Evolutionary conservation across 1,140 invertebrate species (phyloP).

Genomic region (Brachystomella parvula): DNA sequence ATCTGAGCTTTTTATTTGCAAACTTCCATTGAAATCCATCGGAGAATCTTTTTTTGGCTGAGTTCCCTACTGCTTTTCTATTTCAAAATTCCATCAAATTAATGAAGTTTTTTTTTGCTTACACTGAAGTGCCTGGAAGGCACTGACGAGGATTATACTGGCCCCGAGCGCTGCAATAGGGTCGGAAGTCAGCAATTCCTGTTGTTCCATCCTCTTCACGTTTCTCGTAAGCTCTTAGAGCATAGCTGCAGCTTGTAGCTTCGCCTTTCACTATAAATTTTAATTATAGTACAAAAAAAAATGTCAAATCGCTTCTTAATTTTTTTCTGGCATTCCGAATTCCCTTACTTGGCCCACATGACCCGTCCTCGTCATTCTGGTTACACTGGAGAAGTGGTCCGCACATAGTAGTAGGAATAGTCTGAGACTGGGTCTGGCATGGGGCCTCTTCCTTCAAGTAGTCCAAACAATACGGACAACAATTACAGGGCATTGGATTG

Average conservation of each 20-base stretch:
- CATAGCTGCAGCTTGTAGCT: constrained; percentile 11
- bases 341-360: constrained; percentile 23
- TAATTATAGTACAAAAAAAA: neutral
- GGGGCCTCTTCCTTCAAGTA: constrained; percentile 24
- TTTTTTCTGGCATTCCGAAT: neutral
- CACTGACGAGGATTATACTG: constrained; percentile 29
- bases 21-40: neutral
- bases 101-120: neutral
- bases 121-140: constrained; percentile 17
- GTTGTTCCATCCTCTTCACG: constrained; percentile 9
- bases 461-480: constrained; percentile 32
- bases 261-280: constrained; percentile 1
- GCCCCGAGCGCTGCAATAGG: constrained; percentile 32
- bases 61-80: neutral
- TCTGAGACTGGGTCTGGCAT: neutral
- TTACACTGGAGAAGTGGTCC: constrained; percentile 30
- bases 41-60: neutral
- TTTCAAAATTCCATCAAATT: neutral
- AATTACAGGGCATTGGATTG: constrained; percentile 31
- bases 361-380: neutral
- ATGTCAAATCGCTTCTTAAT: neutral
- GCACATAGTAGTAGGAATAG: constrained; percentile 23
- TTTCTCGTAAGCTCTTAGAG: constrained; percentile 8
- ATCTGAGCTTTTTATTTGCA: neutral
- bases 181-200: constrained; percentile 29